Evolutionary conservation across 2,888 invertebrate species (phyloP), one percentile per base, ranked within the genome.

Genomic region (Cordylochernes scorpioides): DNA sequence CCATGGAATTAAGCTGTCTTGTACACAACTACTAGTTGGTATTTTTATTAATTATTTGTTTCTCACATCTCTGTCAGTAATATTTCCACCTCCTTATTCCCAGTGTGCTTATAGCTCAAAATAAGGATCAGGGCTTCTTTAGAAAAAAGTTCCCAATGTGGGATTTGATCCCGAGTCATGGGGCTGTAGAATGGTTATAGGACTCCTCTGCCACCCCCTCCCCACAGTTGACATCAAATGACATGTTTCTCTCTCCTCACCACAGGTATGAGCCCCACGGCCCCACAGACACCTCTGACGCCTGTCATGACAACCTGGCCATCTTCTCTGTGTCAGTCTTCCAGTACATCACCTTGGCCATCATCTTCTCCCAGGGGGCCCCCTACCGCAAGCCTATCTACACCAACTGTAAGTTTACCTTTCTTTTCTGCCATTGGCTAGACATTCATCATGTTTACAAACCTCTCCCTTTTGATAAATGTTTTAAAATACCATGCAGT

Each of bases 241-340:
- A n/a, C n/a, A n/a, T n/a, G 58, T 16, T 15, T 7, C n/a, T 17
- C 17, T 7, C 9, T 5, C 22, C 25, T 28, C n/a, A 12, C 3
- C 15, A 17, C 13, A 28, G 28, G 28, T 42, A 39, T 18, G 17
- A 30, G 25, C 27, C 48, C 4, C 46, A 48, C 28, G 29, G 41
- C 3, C 43, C 59, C 9, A 54, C 64, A 0, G 47, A 57, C 6
- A 53, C 57, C 10, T 63, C 69, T 21, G 58, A 61, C 36, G 61
- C 64, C 25, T 67, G 68, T 42, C 71, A 71, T 68, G 72, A 71
- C 49, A 74, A 73, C 46, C 71, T 73, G 1, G 69, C 71, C 2
- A 58, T 77, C 19, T 78, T 77, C 53, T 62, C 65, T 30, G 58
- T 72, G 17, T 70, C 73, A 19, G 59, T 64, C 38, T 74, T 66